A percentile compares a stretch with the other conserved stretches of the same genome.
Evolutionary conservation across 2,797 vertebrate species (phyloP).

Genomic region (Chromobotia macracanthus): DNA sequence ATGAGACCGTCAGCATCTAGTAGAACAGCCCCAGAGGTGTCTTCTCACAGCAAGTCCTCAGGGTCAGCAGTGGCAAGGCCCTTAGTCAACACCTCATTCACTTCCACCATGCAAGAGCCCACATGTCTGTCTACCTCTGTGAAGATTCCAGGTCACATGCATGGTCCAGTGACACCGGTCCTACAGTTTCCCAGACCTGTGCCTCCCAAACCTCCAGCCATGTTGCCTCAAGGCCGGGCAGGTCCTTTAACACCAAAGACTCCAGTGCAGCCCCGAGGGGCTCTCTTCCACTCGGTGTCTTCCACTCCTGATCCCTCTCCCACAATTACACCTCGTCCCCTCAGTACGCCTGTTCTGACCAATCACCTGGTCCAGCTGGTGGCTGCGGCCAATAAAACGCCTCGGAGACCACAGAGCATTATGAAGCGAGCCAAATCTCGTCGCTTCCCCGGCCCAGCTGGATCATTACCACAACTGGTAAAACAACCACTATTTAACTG

Average conservation of each 20-base stretch:
- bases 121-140: slow-evolving; percentile 17
- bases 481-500: not conserved
- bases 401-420: slow-evolving; percentile 64
- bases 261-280: slow-evolving; percentile 33
- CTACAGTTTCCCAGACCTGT: slow-evolving; percentile 54
- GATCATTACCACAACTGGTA: slow-evolving; percentile 90
- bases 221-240: slow-evolving; percentile 47
- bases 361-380: slow-evolving; percentile 92
- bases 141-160: slow-evolving; percentile 51
- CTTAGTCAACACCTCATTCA: slow-evolving; percentile 14
- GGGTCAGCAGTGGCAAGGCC: slow-evolving; percentile 21
- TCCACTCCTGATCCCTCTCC: slow-evolving; percentile 45
- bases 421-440: slow-evolving; percentile 69
- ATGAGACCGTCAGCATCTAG: slow-evolving; percentile 61
- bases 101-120: not conserved
- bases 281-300: slow-evolving; percentile 61
- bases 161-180: not conserved
- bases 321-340: slow-evolving; percentile 62
- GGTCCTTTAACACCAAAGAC: slow-evolving; percentile 44
- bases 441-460: slow-evolving; percentile 91
- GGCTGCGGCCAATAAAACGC: slow-evolving; percentile 82
- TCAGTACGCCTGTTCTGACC: slow-evolving; percentile 83
- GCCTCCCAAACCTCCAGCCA: slow-evolving; percentile 51
- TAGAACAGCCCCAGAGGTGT: slow-evolving; percentile 23
- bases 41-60: slow-evolving; percentile 28